Percentiles rank a stretch among this genome's conserved stretches.
Evolutionary conservation across 92 coral and sea anemone genomes (phyloP).

Genomic region (Zoanthus sansibaricus): DNA sequence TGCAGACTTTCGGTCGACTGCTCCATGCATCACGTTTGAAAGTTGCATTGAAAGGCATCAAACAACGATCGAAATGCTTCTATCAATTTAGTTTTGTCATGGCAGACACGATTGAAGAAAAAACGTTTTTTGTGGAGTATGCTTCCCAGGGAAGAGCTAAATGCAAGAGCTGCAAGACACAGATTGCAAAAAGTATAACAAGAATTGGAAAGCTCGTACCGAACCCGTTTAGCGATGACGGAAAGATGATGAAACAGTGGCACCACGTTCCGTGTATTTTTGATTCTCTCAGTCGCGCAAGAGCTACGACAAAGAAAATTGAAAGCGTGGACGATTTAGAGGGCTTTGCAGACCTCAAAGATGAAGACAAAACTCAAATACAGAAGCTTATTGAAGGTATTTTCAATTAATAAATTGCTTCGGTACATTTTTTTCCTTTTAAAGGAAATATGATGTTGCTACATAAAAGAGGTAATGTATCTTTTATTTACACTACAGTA

Average conservation of each 20-base stretch:
- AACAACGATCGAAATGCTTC: slow-evolving; percentile 12
- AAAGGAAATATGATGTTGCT: too few relatives aligned
- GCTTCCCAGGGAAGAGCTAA: slow-evolving; percentile 96
- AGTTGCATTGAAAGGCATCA: background rate
- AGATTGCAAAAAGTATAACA: slow-evolving; percentile 89
- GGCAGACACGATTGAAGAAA: slow-evolving; percentile 68
- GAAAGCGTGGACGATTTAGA: slow-evolving; percentile 82
- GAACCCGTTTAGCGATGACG: slow-evolving; percentile 95
- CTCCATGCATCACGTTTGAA: slow-evolving; percentile 24
- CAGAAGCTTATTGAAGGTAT: slow-evolving; percentile 78
- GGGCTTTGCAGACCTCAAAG: slow-evolving; percentile 80
- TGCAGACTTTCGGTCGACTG: slow-evolving; percentile 13
- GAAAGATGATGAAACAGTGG: slow-evolving; percentile 98
- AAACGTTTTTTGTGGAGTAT: slow-evolving; percentile 88
- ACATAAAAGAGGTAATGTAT: too few relatives aligned
- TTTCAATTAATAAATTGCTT: background rate
- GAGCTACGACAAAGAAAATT: slow-evolving; percentile 90
- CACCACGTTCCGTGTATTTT: slow-evolving; percentile 91
- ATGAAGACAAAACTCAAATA: slow-evolving; percentile 79
- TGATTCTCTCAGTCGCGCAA: slow-evolving; percentile 83
- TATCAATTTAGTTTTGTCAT: slow-evolving; percentile 56
- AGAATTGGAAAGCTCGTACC: slow-evolving; percentile 88
- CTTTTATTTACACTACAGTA: too few relatives aligned
- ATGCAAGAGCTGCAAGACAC: slow-evolving; percentile 92
- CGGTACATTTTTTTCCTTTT: too few relatives aligned